A percentile compares a stretch with the other conserved stretches of the same genome.
Evolutionary conservation across 2,888 invertebrate genomes (phyloP).

Genomic region (Orchestes rusci): DNA sequence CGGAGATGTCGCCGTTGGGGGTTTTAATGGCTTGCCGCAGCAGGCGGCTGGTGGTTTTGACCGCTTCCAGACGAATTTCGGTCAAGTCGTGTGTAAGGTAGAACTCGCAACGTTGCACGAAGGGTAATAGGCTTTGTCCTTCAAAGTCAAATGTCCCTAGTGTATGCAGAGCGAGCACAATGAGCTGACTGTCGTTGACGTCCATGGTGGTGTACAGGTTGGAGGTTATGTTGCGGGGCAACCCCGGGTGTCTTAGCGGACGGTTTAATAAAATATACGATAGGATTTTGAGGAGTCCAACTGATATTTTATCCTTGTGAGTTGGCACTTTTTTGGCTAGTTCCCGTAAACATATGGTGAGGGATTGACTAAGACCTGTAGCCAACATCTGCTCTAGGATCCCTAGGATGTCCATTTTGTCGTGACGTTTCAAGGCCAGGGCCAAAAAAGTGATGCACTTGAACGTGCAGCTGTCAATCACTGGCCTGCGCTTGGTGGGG

Average conservation of each 20-base stretch:
- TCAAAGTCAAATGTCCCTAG: conserved; percentile 64
- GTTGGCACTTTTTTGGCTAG: conserved; percentile 78
- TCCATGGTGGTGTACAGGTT: conserved; percentile 46
- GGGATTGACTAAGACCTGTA: conserved; percentile 81
- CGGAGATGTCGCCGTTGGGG: conserved; percentile 58
- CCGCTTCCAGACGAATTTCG: conserved; percentile 89
- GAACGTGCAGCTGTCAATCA: conserved; percentile 83
- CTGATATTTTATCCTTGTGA: conserved; percentile 84
- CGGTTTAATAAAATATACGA: conserved; percentile 87
- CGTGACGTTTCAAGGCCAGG: conserved; percentile 71
- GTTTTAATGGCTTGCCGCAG: conserved; percentile 71
- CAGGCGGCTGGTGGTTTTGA: conserved; percentile 85
- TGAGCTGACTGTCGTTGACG: conserved; percentile 67
- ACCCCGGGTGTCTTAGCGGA: conserved; percentile 73
- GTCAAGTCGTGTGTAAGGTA: conserved; percentile 77
- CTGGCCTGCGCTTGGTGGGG: conserved; percentile 65
- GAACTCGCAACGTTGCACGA: conserved; percentile 88
- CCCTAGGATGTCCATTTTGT: conserved; percentile 71
- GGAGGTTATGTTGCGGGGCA: conserved; percentile 54
- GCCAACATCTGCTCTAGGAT: conserved; percentile 88
- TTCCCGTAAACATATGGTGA: conserved; percentile 87
- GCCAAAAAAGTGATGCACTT: conserved; percentile 88
- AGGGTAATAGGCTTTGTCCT: conserved; percentile 83
- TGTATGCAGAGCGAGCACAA: conserved; percentile 87
- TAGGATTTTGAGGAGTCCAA: conserved; percentile 85